Evolutionary conservation across 1,140 invertebrate species (phyloP).

Genomic region (Triops cancriformis): DNA sequence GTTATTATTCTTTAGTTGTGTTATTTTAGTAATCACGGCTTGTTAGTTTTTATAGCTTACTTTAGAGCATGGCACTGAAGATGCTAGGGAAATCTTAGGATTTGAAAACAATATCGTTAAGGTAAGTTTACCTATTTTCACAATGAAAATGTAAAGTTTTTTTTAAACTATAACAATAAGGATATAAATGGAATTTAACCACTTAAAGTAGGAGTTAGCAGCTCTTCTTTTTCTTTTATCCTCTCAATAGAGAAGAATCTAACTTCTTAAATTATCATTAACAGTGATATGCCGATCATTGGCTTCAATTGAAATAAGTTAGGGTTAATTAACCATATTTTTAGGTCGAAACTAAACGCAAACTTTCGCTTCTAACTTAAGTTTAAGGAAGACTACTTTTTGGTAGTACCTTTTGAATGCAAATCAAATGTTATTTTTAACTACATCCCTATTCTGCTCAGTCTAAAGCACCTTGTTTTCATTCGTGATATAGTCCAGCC

Average conservation of each 20-base stretch:
- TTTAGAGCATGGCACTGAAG: constrained; percentile 50
- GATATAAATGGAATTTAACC: constrained; percentile 44
- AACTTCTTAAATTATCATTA: constrained; percentile 44
- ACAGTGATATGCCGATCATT: constrained; percentile 50
- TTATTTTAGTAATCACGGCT: constrained; percentile 30
- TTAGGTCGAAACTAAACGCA: constrained; percentile 31
- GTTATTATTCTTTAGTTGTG: not conserved
- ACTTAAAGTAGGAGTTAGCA: constrained; percentile 37
- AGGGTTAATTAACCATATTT: constrained; percentile 17
- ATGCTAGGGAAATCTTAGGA: constrained; percentile 39
- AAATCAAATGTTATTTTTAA: constrained; percentile 55
- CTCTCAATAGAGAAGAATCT: constrained; percentile 42
- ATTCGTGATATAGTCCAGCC: constrained; percentile 50
- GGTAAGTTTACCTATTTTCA: constrained; percentile 40
- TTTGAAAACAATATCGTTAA: constrained; percentile 20
- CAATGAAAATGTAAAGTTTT: constrained; percentile 52
- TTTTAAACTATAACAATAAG: constrained; percentile 48
- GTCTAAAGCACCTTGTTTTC: constrained; percentile 51
- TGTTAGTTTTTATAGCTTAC: constrained; percentile 49
- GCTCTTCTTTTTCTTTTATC: constrained; percentile 38
- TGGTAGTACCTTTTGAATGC: constrained; percentile 46
- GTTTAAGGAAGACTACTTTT: constrained; percentile 20
- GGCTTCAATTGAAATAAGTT: constrained; percentile 46
- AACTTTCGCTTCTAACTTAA: constrained; percentile 22
- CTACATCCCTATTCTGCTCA: constrained; percentile 49